Evolutionary conservation across 2,113 vertebrate species (phyloP), one percentile per base, ranked within the genome.

Genomic region (Urocitellus parryii): DNA sequence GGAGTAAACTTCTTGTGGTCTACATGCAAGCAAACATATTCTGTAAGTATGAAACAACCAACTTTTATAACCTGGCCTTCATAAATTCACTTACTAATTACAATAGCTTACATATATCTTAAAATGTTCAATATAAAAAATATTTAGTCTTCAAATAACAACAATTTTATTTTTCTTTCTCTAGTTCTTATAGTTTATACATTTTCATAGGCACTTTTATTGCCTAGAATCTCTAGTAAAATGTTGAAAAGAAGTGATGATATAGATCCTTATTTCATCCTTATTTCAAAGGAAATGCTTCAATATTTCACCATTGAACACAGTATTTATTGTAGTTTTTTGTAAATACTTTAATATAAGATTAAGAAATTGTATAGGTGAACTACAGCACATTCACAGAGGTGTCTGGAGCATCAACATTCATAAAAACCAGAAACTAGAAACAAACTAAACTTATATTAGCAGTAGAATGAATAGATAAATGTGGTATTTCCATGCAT

Each of bases 71-170:
- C 14, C 42, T 92, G 2, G 39, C 45, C 67, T 90, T 76, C 51
- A 48, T 63, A 93, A 95, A 76, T 90, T 82, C 20, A 39, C 17
- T 76, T 93, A 77, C 61, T 96, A 63, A 45, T 53, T 53, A 12
- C 17, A 84, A 45, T 63, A 77, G 24, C 48, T 92, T 92, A 61
- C 58, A 3, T 85, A 24, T 48, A 74, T 10, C 58, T 83, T 78
- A 76, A 34, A 45, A n/a, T 78, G 70, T 90, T 67, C 58, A 79
- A 32, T n/a, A n/a, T 74, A 58, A 0, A 85, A 81, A 79, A 39
- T n/a, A 61, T 27, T 16, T 58, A 68, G 13, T 85, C 65, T 92
- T 68, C n/a, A 84, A 84, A 89, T 77, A 76, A 56, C 13, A 76
- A 56, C 13, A 61, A 24, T 24, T 61, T 61, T 61, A 61, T 61